Evolutionary conservation across 1,140 invertebrate species (phyloP).

Genomic region (Trichonephila clavata): DNA sequence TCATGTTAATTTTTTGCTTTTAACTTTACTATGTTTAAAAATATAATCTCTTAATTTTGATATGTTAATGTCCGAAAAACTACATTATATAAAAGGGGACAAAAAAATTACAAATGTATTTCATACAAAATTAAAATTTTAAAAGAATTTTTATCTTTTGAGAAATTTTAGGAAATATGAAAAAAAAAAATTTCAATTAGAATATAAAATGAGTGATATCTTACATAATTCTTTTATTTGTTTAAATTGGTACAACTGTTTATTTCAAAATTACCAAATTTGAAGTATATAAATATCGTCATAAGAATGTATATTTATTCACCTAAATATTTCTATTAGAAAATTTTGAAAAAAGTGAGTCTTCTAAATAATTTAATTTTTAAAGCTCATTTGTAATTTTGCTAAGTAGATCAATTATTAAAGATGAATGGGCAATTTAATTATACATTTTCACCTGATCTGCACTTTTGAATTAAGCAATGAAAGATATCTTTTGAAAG

Average conservation of each 20-base stretch:
- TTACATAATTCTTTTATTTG: not conserved
- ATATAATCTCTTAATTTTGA: slow-evolving; percentile 27
- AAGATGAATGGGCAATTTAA: not conserved
- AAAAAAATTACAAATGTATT: not conserved
- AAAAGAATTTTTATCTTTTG: not conserved
- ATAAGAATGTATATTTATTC: not conserved
- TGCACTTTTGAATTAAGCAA: no score
- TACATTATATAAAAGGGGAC: not conserved
- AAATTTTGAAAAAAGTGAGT: not conserved
- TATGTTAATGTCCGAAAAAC: not conserved
- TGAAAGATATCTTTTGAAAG: no score
- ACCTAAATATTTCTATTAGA: no score
- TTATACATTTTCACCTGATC: no score
- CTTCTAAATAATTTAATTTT: not conserved
- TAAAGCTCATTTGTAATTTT: slow-evolving; percentile 36
- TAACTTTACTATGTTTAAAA: not conserved
- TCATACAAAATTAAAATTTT: not conserved
- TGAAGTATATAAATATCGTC: not conserved
- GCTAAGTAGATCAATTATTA: slow-evolving; percentile 5
- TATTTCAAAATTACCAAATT: not conserved
- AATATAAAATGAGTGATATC: not conserved
- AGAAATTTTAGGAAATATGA: not conserved
- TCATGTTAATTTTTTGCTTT: not conserved
- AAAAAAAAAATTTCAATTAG: not conserved
- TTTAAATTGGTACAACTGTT: not conserved